phyloP scores from a whole-genome alignment of 2,888 invertebrate genomes.

The Trissolcus japonicus region DNA sequence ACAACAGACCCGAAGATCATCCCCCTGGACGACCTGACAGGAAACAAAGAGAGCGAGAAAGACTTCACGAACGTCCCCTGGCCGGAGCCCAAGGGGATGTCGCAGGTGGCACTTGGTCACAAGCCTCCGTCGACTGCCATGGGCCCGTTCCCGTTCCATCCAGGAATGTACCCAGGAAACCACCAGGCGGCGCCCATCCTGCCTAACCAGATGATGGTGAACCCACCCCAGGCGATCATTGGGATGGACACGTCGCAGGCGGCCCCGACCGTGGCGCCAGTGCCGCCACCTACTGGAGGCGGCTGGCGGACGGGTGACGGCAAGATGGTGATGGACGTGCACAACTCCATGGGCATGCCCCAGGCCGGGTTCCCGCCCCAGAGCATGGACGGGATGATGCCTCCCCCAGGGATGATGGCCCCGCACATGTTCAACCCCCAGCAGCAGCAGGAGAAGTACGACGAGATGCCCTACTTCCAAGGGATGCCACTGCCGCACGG shows the following conservation, averaged over 20 bases:
- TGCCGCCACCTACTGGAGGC: conserved; percentile 71
- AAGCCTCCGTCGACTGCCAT: conserved; percentile 59
- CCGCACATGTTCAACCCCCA: conserved; percentile 70
- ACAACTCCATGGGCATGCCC: conserved; percentile 65
- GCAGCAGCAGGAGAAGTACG: conserved; percentile 68
- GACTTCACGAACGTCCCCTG: conserved; percentile 87
- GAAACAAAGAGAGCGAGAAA: conserved; percentile 87
- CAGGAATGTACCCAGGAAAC: conserved; percentile 58
- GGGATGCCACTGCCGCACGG: conserved; percentile 66
- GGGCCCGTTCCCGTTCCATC: conserved; percentile 39
- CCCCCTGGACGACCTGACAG: conserved; percentile 92
- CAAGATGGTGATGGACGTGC: conserved; percentile 75
- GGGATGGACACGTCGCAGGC: conserved; percentile 64
- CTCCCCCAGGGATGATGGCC: conserved; percentile 77
- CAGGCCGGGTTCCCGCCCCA: conserved; percentile 72
- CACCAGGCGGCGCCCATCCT: conserved; percentile 57
- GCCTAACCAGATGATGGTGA: conserved; percentile 65
- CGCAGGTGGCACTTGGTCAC: conserved; percentile 73
- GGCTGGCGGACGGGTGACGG: conserved; percentile 78
- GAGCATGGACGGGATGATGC: conserved; percentile 68
- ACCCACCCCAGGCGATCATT: conserved; percentile 73
- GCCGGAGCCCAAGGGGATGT: conserved; percentile 89
- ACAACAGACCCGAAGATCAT: conserved; percentile 88
- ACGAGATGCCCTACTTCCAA: conserved; percentile 71
- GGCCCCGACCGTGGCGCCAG: conserved; percentile 42